phyloP scores from a whole-genome alignment of 2,797 vertebrate genomes.

The Denticeps clupeoides region DNA sequence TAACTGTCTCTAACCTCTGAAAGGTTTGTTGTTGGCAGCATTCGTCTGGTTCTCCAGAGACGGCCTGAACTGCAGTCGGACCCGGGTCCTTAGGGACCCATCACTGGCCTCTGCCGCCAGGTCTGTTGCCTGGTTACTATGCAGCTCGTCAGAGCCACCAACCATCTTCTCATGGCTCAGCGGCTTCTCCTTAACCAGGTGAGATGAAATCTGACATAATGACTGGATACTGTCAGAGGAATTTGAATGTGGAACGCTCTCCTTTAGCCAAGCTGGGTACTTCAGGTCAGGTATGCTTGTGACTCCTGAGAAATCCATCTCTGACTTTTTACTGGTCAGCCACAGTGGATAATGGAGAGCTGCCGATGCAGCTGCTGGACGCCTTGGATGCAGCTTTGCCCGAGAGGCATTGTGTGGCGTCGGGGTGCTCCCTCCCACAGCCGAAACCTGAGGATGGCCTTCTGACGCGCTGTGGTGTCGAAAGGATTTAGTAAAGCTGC shows the following conservation, averaged over 20 bases:
- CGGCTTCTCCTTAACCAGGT: constrained; percentile 16
- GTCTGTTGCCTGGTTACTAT: background rate
- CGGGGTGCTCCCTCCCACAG: too few relatives aligned
- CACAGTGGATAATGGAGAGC: constrained; percentile 57
- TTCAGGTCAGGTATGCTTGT: constrained; percentile 54
- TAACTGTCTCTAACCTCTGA: constrained; percentile 16
- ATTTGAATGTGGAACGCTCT: constrained; percentile 33
- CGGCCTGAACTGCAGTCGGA: constrained; percentile 14
- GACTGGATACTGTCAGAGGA: background rate
- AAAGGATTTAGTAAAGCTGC: background rate
- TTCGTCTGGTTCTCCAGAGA: background rate
- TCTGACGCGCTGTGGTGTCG: too few relatives aligned
- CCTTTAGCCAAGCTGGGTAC: constrained; percentile 58
- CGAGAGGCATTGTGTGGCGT: too few relatives aligned
- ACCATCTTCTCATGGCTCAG: background rate
- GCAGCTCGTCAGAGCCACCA: background rate
- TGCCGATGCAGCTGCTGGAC: background rate
- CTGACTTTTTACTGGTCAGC: constrained; percentile 63
- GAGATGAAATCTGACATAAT: constrained; percentile 18
- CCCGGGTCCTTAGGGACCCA: constrained; percentile 6
- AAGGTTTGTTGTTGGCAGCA: constrained; percentile 1
- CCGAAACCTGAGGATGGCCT: too few relatives aligned
- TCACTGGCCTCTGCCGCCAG: background rate
- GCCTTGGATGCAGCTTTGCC: too few relatives aligned
- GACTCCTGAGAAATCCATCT: constrained; percentile 58